These are phyloP conservation scores for Augochlorella aurata DNA, from an alignment of 2,888 invertebrate genomes.

Conservation along the genomic window DNA sequence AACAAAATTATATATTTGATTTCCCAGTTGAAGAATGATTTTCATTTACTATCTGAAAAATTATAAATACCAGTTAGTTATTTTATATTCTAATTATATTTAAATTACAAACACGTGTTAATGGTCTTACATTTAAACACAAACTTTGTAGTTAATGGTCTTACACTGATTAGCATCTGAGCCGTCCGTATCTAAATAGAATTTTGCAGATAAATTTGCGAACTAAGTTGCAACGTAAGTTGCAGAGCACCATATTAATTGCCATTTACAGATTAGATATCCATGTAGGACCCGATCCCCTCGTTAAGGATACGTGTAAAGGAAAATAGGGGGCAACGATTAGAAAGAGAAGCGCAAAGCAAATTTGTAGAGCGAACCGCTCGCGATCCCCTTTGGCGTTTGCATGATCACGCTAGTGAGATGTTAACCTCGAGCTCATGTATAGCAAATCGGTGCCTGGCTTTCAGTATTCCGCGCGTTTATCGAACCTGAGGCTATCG, in stretches of 20 bases:
- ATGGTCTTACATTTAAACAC: too few relatives aligned
- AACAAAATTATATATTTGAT: too few relatives aligned
- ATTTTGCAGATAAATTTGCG: not conserved
- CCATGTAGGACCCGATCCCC: not conserved
- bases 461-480: conserved; percentile 34
- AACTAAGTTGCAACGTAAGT: not conserved
- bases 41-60: too few relatives aligned
- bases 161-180: too few relatives aligned
- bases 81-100: too few relatives aligned
- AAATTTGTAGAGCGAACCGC: conserved; percentile 55
- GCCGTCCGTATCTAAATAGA: too few relatives aligned
- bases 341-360: conserved; percentile 24
- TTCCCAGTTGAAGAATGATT: too few relatives aligned
- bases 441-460: conserved; percentile 12
- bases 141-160: too few relatives aligned
- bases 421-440: conserved; percentile 33
- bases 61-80: too few relatives aligned
- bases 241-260: not conserved
- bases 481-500: conserved; percentile 45
- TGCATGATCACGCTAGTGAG: conserved; percentile 44
- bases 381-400: conserved; percentile 32
- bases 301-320: not conserved
- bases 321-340: not conserved
- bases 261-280: not conserved
- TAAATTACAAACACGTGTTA: too few relatives aligned